Conservation (phyloP, 2,797 vertebrate genomes). For the Sternarchorhynchus goeldii region DNA sequence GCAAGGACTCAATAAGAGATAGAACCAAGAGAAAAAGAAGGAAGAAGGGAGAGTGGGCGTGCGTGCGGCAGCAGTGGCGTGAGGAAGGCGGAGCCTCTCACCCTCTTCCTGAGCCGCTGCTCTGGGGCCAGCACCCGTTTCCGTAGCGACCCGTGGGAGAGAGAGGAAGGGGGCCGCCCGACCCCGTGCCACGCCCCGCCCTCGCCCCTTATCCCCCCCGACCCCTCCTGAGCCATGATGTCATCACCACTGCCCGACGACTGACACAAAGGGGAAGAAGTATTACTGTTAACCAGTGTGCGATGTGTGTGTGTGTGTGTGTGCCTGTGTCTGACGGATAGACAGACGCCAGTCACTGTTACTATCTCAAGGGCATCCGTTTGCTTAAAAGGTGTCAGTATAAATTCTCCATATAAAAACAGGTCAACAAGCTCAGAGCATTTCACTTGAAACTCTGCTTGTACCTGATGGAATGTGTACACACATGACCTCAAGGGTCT, state of each 20-base stretch:
- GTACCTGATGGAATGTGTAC: neutral
- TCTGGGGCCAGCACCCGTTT: conserved; percentile 59
- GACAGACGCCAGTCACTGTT: conserved; percentile 19
- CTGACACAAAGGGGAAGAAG: conserved; percentile 64
- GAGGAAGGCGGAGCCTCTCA: conserved; percentile 74
- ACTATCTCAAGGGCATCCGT: conserved; percentile 9
- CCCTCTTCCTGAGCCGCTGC: conserved; percentile 79
- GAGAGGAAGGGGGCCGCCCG: conserved; percentile 72
- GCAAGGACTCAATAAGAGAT: neutral
- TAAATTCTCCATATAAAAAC: neutral
- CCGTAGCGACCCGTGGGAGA: conserved; percentile 68
- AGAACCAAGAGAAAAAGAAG: neutral
- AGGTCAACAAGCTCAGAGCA: neutral
- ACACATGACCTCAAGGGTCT: neutral
- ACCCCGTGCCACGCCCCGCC: conserved; percentile 69
- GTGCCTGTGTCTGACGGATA: conserved; percentile 14
- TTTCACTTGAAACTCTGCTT: neutral
- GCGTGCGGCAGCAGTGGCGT: conserved; percentile 58
- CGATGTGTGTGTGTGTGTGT: conserved; percentile 14
- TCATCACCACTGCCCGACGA: conserved; percentile 78
- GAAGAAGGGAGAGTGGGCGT: conserved; percentile 11
- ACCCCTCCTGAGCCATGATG: conserved; percentile 64
- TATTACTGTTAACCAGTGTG: conserved; percentile 46
- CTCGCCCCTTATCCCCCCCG: conserved; percentile 64
- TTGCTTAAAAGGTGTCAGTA: too few species aligned